Percentiles rank a stretch among this genome's conserved stretches.
Conservation (phyloP, 2,797 vertebrate genomes). For the Natrix natrix region DNA sequence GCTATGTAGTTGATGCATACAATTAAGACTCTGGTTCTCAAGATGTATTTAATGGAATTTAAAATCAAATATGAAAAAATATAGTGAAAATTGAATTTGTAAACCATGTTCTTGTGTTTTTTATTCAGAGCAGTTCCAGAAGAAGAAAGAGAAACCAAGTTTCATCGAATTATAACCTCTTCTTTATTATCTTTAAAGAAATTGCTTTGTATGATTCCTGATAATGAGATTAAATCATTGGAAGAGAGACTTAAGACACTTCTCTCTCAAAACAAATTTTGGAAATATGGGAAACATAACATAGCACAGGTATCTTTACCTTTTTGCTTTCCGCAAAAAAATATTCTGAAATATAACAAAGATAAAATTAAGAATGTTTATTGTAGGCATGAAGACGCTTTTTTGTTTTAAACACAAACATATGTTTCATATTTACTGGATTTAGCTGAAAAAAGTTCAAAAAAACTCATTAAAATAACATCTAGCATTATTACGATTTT, state of each 20-base stretch:
- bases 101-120: constrained; percentile 19
- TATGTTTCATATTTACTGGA: background rate
- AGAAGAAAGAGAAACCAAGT: constrained; percentile 93
- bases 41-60: background rate
- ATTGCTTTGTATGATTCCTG: constrained; percentile 81
- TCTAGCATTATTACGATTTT: background rate
- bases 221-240: constrained; percentile 75
- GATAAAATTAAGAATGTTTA: background rate
- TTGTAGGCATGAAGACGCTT: background rate
- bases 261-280: constrained; percentile 86
- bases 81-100: background rate
- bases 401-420: constrained; percentile 5
- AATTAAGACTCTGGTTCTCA: background rate
- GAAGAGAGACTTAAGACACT: constrained; percentile 78
- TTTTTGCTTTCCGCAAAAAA: constrained; percentile 17
- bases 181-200: constrained; percentile 91
- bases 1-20: background rate
- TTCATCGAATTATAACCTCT: constrained; percentile 87
- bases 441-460: fast-evolving
- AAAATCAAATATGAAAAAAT: constrained; percentile 10
- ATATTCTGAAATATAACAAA: background rate
- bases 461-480: background rate
- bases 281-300: constrained; percentile 93
- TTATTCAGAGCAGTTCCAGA: constrained; percentile 82
- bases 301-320: constrained; percentile 80